These are phyloP conservation scores for Drosophila monieri DNA, from an alignment of 2,888 invertebrate species.

Conservation along the genomic window DNA sequence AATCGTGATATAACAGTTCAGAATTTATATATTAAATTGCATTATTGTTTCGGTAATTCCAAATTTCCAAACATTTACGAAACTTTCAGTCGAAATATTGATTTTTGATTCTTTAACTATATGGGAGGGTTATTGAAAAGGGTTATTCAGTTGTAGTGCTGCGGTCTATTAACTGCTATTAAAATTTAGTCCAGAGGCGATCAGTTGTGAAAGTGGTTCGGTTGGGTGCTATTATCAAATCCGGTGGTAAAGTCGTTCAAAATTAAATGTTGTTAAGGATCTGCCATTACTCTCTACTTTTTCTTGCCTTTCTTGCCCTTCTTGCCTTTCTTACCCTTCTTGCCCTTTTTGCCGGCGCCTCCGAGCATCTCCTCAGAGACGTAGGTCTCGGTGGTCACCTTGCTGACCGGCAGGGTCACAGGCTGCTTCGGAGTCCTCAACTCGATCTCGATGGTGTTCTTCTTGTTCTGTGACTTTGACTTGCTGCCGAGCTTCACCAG, in stretches of 20 bases:
- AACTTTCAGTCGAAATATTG: conserved; percentile 13
- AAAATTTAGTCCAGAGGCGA: background rate
- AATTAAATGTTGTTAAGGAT: background rate
- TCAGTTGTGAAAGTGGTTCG: background rate
- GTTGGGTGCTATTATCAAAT: conserved; percentile 2
- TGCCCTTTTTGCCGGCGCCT: conserved; percentile 49
- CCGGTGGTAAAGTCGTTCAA: background rate
- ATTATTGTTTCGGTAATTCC: background rate
- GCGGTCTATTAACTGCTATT: background rate
- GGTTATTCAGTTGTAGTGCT: background rate
- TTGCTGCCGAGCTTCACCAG: conserved; percentile 91
- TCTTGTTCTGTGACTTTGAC: conserved; percentile 88
- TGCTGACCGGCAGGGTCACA: conserved; percentile 85
- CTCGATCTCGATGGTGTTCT: conserved; percentile 88
- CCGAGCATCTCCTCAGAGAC: conserved; percentile 85
- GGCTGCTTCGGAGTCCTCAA: conserved; percentile 89
- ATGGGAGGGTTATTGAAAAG: background rate
- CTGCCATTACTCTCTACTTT: background rate
- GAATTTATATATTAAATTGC: conserved; percentile 10
- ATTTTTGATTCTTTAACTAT: conserved; percentile 1
- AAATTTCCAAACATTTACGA: conserved; percentile 20
- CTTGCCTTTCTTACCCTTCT: conserved; percentile 56
- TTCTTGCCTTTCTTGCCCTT: conserved; percentile 22
- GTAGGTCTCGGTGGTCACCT: conserved; percentile 88
- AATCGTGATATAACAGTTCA: background rate